These are phyloP conservation scores for Heteractis magnifica DNA, from an alignment of 92 coral and sea anemone species.

Conservation along the genomic window DNA sequence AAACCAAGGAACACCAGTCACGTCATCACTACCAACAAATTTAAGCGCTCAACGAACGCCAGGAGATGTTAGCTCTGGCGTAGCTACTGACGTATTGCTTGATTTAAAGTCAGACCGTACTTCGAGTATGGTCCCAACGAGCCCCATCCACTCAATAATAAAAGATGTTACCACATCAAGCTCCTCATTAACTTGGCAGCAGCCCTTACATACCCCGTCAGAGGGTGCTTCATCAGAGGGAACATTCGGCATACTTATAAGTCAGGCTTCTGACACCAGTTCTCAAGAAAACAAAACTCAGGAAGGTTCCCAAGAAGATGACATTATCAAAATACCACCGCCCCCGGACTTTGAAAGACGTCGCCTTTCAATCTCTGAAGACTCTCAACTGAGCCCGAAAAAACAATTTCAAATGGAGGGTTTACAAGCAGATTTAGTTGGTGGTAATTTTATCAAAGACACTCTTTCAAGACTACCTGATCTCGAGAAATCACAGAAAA, in stretches of 20 bases:
- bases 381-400: not conserved
- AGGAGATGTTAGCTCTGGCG: not conserved
- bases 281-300: not conserved
- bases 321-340: not conserved
- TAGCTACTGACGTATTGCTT: not conserved
- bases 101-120: not conserved
- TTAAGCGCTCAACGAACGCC: conserved; percentile 3
- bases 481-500: not conserved
- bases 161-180: conserved; percentile 2
- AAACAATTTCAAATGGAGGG: not conserved
- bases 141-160: not conserved
- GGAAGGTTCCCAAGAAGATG: not conserved
- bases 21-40: conserved; percentile 45
- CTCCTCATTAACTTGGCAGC: not conserved
- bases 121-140: not conserved
- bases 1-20: conserved; percentile 18
- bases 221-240: not conserved
- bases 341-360: conserved; percentile 8
- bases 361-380: not conserved
- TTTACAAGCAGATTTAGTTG: not conserved
- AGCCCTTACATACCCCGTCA: not conserved
- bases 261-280: not conserved
- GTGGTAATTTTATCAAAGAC: not conserved
- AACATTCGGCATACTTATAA: not conserved
- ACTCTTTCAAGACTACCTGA: not conserved